phyloP scores from a whole-genome alignment of 2,888 invertebrate genomes.

The Zelleria hepariella region DNA sequence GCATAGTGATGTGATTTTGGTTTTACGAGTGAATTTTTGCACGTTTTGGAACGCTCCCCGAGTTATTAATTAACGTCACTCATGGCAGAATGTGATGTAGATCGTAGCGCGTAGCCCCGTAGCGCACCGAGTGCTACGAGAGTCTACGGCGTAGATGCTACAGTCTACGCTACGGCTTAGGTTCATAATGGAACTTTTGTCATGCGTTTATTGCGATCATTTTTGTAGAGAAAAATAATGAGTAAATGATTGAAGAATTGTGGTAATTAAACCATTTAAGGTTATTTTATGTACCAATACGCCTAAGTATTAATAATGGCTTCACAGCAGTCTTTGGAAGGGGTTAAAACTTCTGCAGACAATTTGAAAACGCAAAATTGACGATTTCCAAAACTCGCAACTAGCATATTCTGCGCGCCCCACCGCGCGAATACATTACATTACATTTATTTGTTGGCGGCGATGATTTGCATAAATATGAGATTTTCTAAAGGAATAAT shows the following conservation, averaged over 20 bases:
- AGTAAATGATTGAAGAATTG: background rate
- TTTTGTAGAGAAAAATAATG: no score
- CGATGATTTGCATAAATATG: slow-evolving; percentile 60
- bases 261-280: background rate
- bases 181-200: no score
- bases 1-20: no score
- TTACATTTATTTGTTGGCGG: background rate
- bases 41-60: no score
- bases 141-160: background rate
- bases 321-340: background rate
- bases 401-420: background rate
- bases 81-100: no score
- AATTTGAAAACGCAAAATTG: background rate
- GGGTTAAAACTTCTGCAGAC: background rate
- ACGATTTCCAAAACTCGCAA: background rate
- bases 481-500: slow-evolving; percentile 54
- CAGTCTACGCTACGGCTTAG: background rate
- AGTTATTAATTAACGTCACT: background rate
- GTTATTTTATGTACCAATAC: no score
- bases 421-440: background rate
- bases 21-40: no score
- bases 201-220: no score
- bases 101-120: background rate
- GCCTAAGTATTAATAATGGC: no score
- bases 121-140: background rate